Conservation (phyloP, 2,888 invertebrate genomes). For the Mongoloraphidia duomilia region DNA sequence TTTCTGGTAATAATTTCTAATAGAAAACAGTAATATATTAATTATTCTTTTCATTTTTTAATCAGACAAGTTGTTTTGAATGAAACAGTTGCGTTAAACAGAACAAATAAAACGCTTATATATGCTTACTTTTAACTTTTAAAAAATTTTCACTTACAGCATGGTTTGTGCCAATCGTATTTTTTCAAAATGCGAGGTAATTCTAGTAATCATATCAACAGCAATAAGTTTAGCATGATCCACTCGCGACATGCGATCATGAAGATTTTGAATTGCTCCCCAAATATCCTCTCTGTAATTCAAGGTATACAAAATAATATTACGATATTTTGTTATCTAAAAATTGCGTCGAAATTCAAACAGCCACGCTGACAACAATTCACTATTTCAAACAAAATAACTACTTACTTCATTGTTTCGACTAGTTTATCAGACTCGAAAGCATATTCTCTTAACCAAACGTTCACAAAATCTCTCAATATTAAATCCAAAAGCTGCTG, state of each 20-base stretch:
- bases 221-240: slow-evolving; percentile 74
- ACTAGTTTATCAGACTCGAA: slow-evolving; percentile 33
- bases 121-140: too few species aligned
- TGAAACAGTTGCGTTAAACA: neutral
- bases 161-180: slow-evolving; percentile 62
- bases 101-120: slow-evolving; percentile 3
- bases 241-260: slow-evolving; percentile 55
- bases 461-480: slow-evolving; percentile 62
- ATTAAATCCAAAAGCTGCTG: slow-evolving; percentile 70
- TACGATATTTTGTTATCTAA: slow-evolving; percentile 5
- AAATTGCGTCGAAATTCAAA: neutral
- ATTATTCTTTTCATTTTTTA: neutral
- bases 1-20: too few species aligned
- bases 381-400: too few species aligned
- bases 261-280: slow-evolving; percentile 62
- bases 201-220: slow-evolving; percentile 64
- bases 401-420: slow-evolving; percentile 33
- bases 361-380: slow-evolving; percentile 16
- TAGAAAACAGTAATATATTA: neutral
- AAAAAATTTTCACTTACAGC: slow-evolving; percentile 41
- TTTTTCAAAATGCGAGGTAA: slow-evolving; percentile 74
- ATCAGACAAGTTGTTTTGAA: neutral
- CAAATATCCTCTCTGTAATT: slow-evolving; percentile 68
- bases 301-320: slow-evolving; percentile 15
- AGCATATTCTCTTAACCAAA: slow-evolving; percentile 52